A percentile compares a stretch with the other conserved stretches of the same genome.
Evolutionary conservation across 53 echinoderm and acorn worm genomes (phyloP).

Genomic region (Patiria pectinifera): DNA sequence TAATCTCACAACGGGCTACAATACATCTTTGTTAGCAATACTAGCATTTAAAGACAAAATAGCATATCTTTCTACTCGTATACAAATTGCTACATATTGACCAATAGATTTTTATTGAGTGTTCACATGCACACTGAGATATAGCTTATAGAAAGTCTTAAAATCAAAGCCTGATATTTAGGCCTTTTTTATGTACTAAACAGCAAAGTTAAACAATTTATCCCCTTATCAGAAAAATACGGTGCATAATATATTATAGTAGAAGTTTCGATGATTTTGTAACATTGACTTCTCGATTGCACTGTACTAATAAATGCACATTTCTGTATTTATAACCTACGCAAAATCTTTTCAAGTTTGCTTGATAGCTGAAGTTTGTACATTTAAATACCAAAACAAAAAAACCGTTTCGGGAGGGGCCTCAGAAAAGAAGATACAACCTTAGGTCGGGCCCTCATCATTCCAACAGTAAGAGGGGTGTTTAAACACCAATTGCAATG

Average conservation of each 20-base stretch:
- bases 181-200: not conserved
- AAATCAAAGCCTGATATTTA: not conserved
- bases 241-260: not conserved
- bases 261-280: not conserved
- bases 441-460: no score
- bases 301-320: no score
- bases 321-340: no score
- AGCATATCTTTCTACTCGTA: not conserved
- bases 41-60: slow-evolving; percentile 12
- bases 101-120: not conserved
- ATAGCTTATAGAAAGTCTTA: not conserved
- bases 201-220: not conserved
- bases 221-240: not conserved
- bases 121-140: not conserved
- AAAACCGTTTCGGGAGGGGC: no score
- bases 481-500: no score
- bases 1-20: not conserved
- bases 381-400: no score
- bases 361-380: no score
- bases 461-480: no score
- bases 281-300: no score
- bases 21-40: not conserved
- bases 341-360: no score
- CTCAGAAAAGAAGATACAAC: no score
- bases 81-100: not conserved